Evolutionary conservation across 2,113 vertebrate genomes (phyloP).

Genomic region (Larimichthys crocea): DNA sequence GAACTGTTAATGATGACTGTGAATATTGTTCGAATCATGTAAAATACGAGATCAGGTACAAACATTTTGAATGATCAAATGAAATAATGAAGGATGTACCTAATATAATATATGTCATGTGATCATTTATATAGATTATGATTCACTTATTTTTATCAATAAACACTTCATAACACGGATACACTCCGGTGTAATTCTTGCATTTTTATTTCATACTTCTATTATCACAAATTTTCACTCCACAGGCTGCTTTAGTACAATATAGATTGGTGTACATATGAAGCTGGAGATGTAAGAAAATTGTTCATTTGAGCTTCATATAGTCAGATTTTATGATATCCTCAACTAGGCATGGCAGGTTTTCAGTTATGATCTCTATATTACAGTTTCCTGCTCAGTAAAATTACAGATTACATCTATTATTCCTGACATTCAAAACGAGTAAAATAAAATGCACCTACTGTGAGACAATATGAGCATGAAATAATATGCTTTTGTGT

Average conservation of each 20-base stretch:
- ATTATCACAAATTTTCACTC: not conserved
- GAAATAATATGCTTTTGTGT: not conserved
- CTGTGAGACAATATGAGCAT: not conserved
- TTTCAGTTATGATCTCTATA: not conserved
- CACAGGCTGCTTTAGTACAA: not conserved
- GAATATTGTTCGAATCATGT: conserved; percentile 46
- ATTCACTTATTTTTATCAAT: conserved; percentile 54
- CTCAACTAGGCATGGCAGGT: not conserved
- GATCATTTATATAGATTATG: conserved; percentile 17
- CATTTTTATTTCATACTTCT: not conserved
- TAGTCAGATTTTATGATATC: not conserved
- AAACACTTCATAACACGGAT: conserved; percentile 44
- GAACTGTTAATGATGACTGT: conserved; percentile 24
- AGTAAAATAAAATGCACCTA: not conserved
- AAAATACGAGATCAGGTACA: conserved; percentile 11
- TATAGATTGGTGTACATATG: too few species aligned
- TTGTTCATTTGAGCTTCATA: not conserved
- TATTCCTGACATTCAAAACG: not conserved
- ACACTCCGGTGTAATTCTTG: not conserved
- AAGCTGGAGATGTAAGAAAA: not conserved
- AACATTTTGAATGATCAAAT: conserved; percentile 22
- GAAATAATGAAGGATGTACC: conserved; percentile 14
- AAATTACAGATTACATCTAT: not conserved
- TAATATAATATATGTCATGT: conserved; percentile 32
- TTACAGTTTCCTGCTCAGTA: not conserved